These are phyloP conservation scores for Phenganax marumi DNA, from an alignment of 92 coral and sea anemone genomes.

Conservation along the genomic window DNA sequence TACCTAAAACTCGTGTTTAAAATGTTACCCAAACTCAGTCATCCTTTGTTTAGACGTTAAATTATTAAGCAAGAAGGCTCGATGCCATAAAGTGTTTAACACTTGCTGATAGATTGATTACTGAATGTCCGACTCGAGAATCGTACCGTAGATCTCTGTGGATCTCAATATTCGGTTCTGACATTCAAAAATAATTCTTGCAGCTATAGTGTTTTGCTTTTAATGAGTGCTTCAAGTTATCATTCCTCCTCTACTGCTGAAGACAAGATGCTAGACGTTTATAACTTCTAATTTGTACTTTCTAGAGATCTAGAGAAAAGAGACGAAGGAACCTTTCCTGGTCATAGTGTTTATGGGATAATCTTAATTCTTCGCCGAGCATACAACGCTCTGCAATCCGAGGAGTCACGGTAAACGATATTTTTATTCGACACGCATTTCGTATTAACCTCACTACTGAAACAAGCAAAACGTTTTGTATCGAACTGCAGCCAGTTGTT, in stretches of 20 bases:
- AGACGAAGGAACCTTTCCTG: constrained; percentile 23
- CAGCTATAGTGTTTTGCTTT: neutral
- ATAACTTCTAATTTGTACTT: neutral
- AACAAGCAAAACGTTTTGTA: neutral
- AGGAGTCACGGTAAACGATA: constrained; percentile 4
- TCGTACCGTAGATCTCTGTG: too few species aligned
- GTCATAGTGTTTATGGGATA: constrained; percentile 13
- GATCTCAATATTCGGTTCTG: too few species aligned
- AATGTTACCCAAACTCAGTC: too few species aligned
- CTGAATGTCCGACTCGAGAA: too few species aligned
- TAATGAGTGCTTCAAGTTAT: neutral
- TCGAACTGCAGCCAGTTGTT: too few species aligned
- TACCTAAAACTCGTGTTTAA: too few species aligned
- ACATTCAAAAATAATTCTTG: too few species aligned
- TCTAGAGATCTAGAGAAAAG: neutral
- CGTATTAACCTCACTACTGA: neutral
- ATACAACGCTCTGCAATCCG: constrained; percentile 12
- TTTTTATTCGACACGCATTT: neutral
- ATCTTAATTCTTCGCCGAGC: constrained; percentile 11
- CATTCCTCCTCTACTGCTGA: too few species aligned
- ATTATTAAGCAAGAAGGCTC: too few species aligned
- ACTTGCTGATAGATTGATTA: too few species aligned
- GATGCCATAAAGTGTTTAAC: too few species aligned
- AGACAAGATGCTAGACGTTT: neutral
- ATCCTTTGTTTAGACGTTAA: too few species aligned